Conservation (phyloP, 30 jellyfish, hydroid and myxozoan genomes). For the Turritopsis rubra region DNA sequence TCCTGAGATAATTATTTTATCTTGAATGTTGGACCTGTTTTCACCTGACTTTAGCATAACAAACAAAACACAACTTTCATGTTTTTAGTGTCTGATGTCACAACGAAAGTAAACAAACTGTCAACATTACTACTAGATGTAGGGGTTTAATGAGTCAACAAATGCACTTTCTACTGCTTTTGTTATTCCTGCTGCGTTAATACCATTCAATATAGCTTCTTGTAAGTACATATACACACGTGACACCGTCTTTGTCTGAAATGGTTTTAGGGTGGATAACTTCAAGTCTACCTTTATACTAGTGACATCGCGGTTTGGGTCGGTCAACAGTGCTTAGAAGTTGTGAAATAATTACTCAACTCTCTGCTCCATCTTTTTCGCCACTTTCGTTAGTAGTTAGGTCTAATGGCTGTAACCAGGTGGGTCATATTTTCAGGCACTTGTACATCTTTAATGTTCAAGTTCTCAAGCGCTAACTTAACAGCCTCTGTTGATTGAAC, state of each 20-base stretch:
- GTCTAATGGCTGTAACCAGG: constrained; percentile 8
- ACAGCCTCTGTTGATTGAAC: neutral
- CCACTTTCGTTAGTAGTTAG: neutral
- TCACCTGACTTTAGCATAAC: neutral
- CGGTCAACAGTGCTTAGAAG: neutral
- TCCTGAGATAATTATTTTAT: constrained; percentile 13
- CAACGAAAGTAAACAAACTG: constrained; percentile 9
- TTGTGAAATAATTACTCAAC: neutral
- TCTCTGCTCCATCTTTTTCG: neutral
- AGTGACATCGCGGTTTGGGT: neutral
- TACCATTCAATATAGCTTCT: neutral
- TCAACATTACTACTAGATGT: constrained; percentile 10
- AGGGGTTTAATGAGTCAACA: constrained; percentile 19
- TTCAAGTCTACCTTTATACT: neutral
- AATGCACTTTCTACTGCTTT: neutral
- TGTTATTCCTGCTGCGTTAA: neutral
- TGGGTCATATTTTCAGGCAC: neutral
- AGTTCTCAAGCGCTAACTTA: constrained; percentile 8
- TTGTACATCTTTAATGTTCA: constrained; percentile 19
- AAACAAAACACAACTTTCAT: constrained; percentile 13
- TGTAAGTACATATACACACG: constrained; percentile 4
- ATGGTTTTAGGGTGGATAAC: neutral
- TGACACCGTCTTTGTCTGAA: constrained; percentile 2
- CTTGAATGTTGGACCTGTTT: constrained; percentile 21
- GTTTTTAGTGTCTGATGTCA: constrained; percentile 5